phyloP scores from a whole-genome alignment of 1,140 invertebrate genomes.

The Campoletis sonorensis region DNA sequence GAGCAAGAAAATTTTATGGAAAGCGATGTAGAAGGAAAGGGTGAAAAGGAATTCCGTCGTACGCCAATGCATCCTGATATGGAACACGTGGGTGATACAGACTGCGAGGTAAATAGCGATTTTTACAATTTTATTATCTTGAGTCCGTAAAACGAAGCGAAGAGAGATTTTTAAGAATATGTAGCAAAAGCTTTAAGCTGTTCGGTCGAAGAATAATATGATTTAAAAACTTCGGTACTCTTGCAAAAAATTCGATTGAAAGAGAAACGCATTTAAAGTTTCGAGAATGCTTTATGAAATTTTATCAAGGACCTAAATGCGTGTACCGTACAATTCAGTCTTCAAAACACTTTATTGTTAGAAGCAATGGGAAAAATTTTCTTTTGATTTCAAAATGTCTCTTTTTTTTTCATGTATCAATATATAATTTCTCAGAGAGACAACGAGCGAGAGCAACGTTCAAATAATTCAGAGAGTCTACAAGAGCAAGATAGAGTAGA shows the following conservation, averaged over 20 bases:
- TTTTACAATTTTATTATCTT: too few relatives aligned
- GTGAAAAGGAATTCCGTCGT: conserved; percentile 68
- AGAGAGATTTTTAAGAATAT: too few relatives aligned
- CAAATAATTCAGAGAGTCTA: conserved; percentile 63
- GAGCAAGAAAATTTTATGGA: conserved; percentile 65
- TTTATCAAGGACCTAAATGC: too few relatives aligned
- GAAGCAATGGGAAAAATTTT: neutral
- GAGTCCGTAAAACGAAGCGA: too few relatives aligned
- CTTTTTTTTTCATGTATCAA: neutral
- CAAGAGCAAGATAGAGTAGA: conserved; percentile 65
- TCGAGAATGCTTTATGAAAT: too few relatives aligned
- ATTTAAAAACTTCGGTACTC: neutral
- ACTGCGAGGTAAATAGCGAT: conserved; percentile 62
- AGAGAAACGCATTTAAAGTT: neutral
- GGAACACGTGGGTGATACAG: conserved; percentile 64
- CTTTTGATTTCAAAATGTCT: neutral
- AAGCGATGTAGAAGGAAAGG: conserved; percentile 66
- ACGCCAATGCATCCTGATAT: conserved; percentile 64
- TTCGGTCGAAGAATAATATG: too few relatives aligned
- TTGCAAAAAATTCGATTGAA: neutral
- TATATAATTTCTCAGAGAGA: conserved; percentile 59
- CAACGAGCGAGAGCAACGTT: conserved; percentile 61
- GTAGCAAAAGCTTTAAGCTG: too few relatives aligned
- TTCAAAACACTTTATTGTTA: too few relatives aligned
- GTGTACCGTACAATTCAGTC: too few relatives aligned